These are phyloP conservation scores for Bombyx mori DNA, from an alignment of 1,140 invertebrate species.

Conservation along the genomic window ASM3026992v2 NC_085110.1:3424501-3425000, in stretches of 20 bases:
- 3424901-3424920: constrained; percentile 16
- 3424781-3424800: constrained; percentile 22
- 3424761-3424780: constrained; percentile 15
- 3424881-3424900: constrained; percentile 13
- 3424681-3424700: constrained; percentile 10
- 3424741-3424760: background rate
- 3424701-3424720: constrained; percentile 4
- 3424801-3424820: constrained; percentile 13
- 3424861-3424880: constrained; percentile 13
- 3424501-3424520: constrained; percentile 18
- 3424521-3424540: constrained; percentile 23
- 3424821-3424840: constrained; percentile 10
- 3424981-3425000: constrained; percentile 21
- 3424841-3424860: constrained; percentile 8
- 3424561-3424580: constrained; percentile 23
- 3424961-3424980: constrained; percentile 18
- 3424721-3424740: background rate
- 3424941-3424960: constrained; percentile 19
- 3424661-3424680: constrained; percentile 12
- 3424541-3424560: constrained; percentile 14
- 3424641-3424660: constrained; percentile 7
- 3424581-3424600: constrained; percentile 17
- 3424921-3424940: constrained; percentile 15
- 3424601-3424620: constrained; percentile 21
- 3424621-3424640: constrained; percentile 17